These are phyloP conservation scores for Drosophila truncata DNA, from an alignment of 1,140 invertebrate species.

Conservation along the genomic window DNA sequence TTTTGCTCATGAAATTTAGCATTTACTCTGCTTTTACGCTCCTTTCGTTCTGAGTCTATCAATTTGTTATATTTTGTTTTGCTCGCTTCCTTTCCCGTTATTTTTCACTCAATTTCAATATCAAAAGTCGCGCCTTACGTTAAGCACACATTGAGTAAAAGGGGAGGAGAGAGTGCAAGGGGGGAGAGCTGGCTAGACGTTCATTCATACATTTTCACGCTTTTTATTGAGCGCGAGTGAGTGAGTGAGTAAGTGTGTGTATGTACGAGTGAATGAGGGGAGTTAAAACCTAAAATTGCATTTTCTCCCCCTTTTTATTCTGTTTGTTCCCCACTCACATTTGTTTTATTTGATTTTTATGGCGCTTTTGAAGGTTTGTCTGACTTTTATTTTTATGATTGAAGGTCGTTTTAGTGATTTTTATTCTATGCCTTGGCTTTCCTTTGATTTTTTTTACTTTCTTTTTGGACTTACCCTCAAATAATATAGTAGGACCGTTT, in stretches of 20 bases:
- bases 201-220: slow-evolving; percentile 74
- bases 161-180: slow-evolving; percentile 1
- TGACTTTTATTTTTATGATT: slow-evolving; percentile 66
- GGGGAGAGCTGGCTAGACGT: slow-evolving; percentile 22
- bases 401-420: slow-evolving; percentile 65
- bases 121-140: slow-evolving; percentile 65
- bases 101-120: slow-evolving; percentile 55
- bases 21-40: slow-evolving; percentile 39
- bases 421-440: slow-evolving; percentile 4
- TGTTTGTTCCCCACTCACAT: slow-evolving; percentile 23
- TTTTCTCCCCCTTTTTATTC: slow-evolving; percentile 54
- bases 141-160: slow-evolving; percentile 48
- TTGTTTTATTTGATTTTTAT: slow-evolving; percentile 42
- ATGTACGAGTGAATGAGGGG: slow-evolving; percentile 16
- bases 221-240: slow-evolving; percentile 39
- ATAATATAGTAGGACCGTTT: background rate
- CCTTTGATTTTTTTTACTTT: slow-evolving; percentile 10
- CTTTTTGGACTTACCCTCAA: background rate
- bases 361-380: slow-evolving; percentile 45
- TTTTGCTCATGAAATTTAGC: slow-evolving; percentile 74
- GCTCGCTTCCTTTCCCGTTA: slow-evolving; percentile 22
- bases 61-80: slow-evolving; percentile 61
- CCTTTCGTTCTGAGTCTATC: slow-evolving; percentile 57
- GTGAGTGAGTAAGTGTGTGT: slow-evolving; percentile 3
- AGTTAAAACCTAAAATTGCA: slow-evolving; percentile 67